These are phyloP conservation scores for Cassiopea xamachana DNA, from an alignment of 30 jellyfish, hydroid and myxozoan species.

Conservation along the genomic window DNA sequence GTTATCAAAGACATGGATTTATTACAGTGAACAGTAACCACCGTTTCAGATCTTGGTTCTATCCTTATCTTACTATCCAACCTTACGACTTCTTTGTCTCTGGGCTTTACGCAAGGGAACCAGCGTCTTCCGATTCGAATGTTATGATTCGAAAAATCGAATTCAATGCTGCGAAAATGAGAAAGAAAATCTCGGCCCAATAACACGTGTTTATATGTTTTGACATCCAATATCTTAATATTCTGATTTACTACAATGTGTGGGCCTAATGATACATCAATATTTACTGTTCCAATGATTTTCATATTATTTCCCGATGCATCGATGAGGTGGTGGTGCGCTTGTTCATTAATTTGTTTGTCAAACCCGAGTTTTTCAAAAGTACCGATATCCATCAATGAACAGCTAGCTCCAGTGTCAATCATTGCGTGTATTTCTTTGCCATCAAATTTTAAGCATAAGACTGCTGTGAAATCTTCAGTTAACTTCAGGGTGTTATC, in stretches of 20 bases:
- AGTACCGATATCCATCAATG: not conserved
- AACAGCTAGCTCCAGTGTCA: not conserved
- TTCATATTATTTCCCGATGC: not conserved
- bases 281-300: not conserved
- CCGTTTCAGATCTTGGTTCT: not conserved
- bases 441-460: not conserved
- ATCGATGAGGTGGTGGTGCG: slow-evolving; percentile 8
- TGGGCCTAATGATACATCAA: slow-evolving; percentile 3
- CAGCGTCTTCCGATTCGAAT: not conserved
- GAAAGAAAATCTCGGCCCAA: not conserved
- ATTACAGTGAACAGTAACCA: not conserved
- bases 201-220: not conserved
- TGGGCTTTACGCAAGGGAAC: not conserved
- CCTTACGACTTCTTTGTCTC: not conserved
- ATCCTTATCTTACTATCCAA: not conserved
- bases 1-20: not conserved
- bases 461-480: not conserved
- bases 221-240: not conserved
- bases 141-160: not conserved
- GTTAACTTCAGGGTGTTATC: not conserved
- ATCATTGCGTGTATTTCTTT: not conserved
- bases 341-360: not conserved
- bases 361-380: not conserved
- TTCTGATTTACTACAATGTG: not conserved
- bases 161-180: not conserved